phyloP scores from a whole-genome alignment of 2,888 invertebrate genomes.

The Apotomis betuletana region DNA sequence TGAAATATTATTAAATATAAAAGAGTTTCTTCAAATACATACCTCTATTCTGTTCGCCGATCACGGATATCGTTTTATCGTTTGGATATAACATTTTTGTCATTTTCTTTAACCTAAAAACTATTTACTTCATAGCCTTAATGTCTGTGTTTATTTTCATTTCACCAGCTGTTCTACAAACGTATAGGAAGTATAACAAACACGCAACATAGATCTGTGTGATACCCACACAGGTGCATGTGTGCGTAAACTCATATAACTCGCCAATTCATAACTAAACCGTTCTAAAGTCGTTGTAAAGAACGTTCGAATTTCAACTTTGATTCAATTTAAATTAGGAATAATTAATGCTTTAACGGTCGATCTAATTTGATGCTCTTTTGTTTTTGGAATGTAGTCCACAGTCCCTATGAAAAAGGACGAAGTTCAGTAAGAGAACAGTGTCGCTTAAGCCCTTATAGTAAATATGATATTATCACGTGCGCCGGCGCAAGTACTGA shows the following conservation, averaged over 20 bases:
- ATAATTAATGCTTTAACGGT: not conserved
- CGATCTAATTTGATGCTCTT: not conserved
- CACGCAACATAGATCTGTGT: constrained; percentile 32
- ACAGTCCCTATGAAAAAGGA: constrained; percentile 12
- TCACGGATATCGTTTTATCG: too few relatives aligned
- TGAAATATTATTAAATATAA: too few relatives aligned
- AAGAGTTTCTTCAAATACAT: too few relatives aligned
- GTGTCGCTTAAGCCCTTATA: constrained; percentile 13
- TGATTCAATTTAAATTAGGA: not conserved
- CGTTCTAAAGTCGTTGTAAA: not conserved
- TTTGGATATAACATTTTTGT: not conserved
- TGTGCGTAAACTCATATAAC: constrained; percentile 10
- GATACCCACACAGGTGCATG: constrained; percentile 7
- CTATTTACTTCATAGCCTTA: constrained; percentile 22
- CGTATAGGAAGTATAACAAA: constrained; percentile 30
- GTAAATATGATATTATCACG: not conserved
- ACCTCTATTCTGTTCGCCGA: too few relatives aligned
- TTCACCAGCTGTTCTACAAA: constrained; percentile 36
- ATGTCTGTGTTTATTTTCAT: constrained; percentile 26
- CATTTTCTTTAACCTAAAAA: constrained; percentile 8
- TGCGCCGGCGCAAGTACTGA: constrained; percentile 17
- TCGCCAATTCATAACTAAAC: not conserved
- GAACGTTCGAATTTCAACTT: constrained; percentile 11
- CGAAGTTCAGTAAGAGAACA: not conserved
- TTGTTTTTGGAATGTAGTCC: not conserved